Evolutionary conservation across 1,140 invertebrate genomes (phyloP).

Genomic region (Polyergus mexicanus): DNA sequence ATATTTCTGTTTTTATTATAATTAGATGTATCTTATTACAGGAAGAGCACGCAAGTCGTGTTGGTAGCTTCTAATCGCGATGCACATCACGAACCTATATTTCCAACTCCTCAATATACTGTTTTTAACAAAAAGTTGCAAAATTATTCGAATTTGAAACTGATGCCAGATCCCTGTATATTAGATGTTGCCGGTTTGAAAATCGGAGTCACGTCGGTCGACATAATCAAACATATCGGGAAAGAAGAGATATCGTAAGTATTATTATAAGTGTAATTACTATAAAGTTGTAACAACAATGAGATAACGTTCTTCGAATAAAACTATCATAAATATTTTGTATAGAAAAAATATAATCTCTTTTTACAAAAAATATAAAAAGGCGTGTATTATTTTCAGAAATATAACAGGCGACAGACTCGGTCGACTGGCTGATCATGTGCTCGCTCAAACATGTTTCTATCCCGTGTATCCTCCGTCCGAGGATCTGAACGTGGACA

Average conservation of each 20-base stretch:
- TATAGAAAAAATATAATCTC: neutral
- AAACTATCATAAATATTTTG: neutral
- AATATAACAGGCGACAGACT: constrained; percentile 88
- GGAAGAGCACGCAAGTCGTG: constrained; percentile 90
- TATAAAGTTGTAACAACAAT: neutral
- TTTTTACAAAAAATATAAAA: constrained; percentile 38
- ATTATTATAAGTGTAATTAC: neutral
- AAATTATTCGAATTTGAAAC: constrained; percentile 86
- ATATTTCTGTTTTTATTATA: neutral
- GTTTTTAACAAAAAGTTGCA: constrained; percentile 75
- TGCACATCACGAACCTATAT: constrained; percentile 91
- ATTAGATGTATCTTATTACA: constrained; percentile 80
- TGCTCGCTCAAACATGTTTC: constrained; percentile 92
- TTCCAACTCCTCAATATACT: constrained; percentile 92
- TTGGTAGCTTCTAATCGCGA: constrained; percentile 93
- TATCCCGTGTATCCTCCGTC: constrained; percentile 94
- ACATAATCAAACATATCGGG: constrained; percentile 93
- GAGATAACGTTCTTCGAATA: neutral
- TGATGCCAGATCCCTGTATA: constrained; percentile 93
- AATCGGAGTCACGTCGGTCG: constrained; percentile 93
- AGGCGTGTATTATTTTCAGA: constrained; percentile 69
- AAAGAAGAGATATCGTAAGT: constrained; percentile 93
- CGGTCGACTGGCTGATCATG: constrained; percentile 90
- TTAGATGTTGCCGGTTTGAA: constrained; percentile 92
- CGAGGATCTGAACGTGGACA: constrained; percentile 90